Evolutionary conservation across 2,797 vertebrate genomes (phyloP).

Genomic region (Pipistrellus nathusii): DNA sequence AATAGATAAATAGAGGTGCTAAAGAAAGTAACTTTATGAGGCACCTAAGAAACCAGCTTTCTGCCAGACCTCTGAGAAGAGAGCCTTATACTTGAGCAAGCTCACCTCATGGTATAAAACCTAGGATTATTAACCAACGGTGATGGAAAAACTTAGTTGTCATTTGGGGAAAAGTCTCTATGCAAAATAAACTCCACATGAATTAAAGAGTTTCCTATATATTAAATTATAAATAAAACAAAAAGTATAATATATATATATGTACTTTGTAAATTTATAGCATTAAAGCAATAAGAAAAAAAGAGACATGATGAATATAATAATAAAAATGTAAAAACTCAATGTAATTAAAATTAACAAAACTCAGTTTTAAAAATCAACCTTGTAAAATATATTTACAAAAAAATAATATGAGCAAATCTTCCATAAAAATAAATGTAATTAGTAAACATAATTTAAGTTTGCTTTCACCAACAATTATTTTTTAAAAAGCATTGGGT

Average conservation of each 20-base stretch:
- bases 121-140: not conserved
- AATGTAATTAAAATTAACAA: not conserved
- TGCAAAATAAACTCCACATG: not conserved
- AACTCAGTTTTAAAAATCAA: not conserved
- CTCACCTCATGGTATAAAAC: not conserved
- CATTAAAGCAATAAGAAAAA: not conserved
- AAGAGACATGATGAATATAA: not conserved
- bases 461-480: not conserved
- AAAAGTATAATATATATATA: not conserved
- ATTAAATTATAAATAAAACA: constrained; percentile 1
- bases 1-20: not conserved
- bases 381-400: not conserved
- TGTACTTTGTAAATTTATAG: not conserved
- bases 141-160: not conserved
- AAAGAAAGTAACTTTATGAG: not conserved
- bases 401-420: not conserved
- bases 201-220: not conserved
- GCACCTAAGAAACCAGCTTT: not conserved
- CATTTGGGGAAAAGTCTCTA: not conserved
- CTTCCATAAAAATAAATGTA: not conserved
- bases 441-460: not conserved
- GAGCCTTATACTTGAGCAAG: not conserved
- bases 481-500: not conserved
- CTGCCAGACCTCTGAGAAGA: not conserved
- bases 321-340: not conserved